phyloP scores from a whole-genome alignment of 2,113 vertebrate genomes.

The Eira barbara region DNA sequence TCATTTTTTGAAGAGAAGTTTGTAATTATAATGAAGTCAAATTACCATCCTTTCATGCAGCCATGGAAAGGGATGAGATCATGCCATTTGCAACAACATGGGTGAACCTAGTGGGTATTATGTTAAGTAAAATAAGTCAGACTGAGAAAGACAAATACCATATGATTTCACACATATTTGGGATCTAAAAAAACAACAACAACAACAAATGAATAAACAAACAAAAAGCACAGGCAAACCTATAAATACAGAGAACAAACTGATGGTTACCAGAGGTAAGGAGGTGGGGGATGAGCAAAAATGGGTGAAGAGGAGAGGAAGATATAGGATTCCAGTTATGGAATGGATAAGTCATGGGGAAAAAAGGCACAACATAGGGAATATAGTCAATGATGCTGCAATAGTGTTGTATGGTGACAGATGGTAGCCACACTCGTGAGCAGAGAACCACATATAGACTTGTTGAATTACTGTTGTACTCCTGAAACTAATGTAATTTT shows the following conservation, averaged over 20 bases:
- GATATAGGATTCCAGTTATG: neutral
- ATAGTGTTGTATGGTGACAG: neutral
- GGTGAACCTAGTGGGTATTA: neutral
- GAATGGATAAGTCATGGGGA: neutral
- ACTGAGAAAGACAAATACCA: neutral
- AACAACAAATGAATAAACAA: neutral
- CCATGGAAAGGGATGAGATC: neutral
- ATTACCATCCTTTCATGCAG: neutral
- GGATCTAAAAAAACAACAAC: neutral
- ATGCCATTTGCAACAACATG: neutral
- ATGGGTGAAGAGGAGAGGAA: neutral
- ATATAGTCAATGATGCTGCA: neutral
- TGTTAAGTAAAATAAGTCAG: neutral
- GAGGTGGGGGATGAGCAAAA: neutral
- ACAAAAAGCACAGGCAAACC: neutral
- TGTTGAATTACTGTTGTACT: neutral
- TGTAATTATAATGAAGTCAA: neutral
- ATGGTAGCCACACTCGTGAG: neutral
- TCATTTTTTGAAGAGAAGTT: neutral
- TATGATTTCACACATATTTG: neutral
- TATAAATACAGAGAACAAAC: neutral
- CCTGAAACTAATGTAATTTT: neutral
- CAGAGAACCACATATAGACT: neutral
- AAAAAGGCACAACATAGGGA: neutral
- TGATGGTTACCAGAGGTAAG: neutral